Base-by-base conservation (phyloP, 1,140 invertebrate species). In the Bombus sylvicola region DNA sequence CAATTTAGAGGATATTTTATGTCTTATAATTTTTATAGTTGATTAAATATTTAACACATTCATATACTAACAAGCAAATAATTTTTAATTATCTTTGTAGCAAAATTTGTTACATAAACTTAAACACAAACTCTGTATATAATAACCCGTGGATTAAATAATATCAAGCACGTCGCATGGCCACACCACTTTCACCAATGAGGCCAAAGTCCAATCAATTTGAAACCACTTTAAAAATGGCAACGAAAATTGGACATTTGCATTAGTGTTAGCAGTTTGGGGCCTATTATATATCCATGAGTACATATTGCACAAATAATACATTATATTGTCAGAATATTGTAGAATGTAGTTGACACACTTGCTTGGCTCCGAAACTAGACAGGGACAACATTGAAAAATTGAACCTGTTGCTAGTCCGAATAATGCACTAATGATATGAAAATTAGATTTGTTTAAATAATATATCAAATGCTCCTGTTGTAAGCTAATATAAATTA, bases 241-340 rank as follows among this genome's bases (percentile, higher is more conserved):
- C 82, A 92, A 93, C 92, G 80, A 93, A 93, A 94, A 94, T 93
- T 94, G 93, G 93, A 94, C 93, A 94, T 94, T 94, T 94, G 93
- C 93, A 94, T 94, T 94, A 93, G 92, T 93, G 93, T 93, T 94
- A 94, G 93, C 93, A 94, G 93, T 93, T 84, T 87, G 84, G 87
- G 91, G 93, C 92, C 92, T 92, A 81, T 92, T 85, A 90, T 84
- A 76, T 82, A 90, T 92, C 92, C 89, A 90, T 91, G 75, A 88
- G 86, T 89, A 62, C 79, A 84, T 85, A 87, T 83, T 84, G 39
- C 72, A 91, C 66, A 69, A 89, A 37, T 74, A 34, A 87, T 69
- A 72, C 28, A 57, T 81, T 83, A 85, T 64, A 79, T 82, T 81
- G 75, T 85, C 25, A 43, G n/a, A 87, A 86, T 76, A 83, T 73